Percentiles rank a stretch among this genome's conserved stretches.
These are phyloP conservation scores for Tylochromis polylepis DNA, from an alignment of 2,113 vertebrate species.

Conservation along the genomic window DNA sequence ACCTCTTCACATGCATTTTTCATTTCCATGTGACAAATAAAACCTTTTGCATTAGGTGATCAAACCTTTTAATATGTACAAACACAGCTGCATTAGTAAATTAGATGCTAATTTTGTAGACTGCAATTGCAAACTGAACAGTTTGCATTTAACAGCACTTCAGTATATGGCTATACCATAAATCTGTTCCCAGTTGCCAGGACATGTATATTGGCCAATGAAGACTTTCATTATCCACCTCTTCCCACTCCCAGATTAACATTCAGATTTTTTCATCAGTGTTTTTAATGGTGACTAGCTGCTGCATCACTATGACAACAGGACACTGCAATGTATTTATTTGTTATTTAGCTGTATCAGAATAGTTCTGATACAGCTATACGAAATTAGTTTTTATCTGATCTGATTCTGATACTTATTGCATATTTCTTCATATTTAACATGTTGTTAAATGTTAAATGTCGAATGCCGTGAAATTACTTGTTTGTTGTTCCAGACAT, in stretches of 20 bases:
- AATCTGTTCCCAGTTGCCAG: neutral
- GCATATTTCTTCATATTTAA: neutral
- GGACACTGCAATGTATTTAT: neutral
- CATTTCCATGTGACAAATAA: neutral
- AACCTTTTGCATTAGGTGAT: neutral
- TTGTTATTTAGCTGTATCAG: neutral
- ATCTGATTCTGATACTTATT: neutral
- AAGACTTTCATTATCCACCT: neutral
- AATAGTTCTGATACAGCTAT: too few species aligned
- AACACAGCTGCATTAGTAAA: neutral
- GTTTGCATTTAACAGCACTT: neutral
- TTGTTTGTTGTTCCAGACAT: neutral
- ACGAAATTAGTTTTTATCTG: neutral
- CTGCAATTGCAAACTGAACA: neutral
- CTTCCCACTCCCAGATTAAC: neutral
- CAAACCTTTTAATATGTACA: neutral
- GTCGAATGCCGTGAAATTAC: neutral
- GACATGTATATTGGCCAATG: neutral
- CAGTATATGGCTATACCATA: neutral
- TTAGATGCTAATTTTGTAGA: neutral
- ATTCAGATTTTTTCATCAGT: neutral
- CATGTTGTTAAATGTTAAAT: too few species aligned
- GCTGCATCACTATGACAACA: neutral
- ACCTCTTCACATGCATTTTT: neutral
- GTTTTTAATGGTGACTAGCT: neutral